Evolutionary conservation across 92 coral and sea anemone species (phyloP), one percentile per base, ranked within the genome.

Genomic region (Porites cylindrica): DNA sequence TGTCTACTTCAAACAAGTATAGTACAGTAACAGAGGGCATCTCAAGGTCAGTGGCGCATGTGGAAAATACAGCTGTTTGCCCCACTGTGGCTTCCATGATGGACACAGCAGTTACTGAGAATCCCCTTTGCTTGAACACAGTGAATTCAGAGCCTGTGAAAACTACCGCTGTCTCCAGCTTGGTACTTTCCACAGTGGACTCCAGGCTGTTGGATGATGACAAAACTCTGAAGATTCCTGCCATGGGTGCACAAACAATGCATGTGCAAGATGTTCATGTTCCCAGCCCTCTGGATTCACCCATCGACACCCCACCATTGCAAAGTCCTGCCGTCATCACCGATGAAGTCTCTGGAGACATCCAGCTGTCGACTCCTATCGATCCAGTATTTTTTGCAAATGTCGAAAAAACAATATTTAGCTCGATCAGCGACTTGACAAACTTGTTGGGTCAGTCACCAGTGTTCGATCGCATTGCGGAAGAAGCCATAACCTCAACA

Each of bases 381-480:
- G 73, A 83, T 21, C 87, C 74, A 21, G 62, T 43, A 47, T 73
- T 83, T 17, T 38, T 83, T 67, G 72, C 80, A 8, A 64, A 32
- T 83, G 87, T 77, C 10, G 83, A 78, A 12, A 76, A 67, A 6
- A 77, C 82, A 18, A 78, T 85, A 23, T 85, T 92, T 64, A 89
- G 85, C 79, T 89, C 92, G 2, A 70, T 92, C 58, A 85, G 88
- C 17, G 66, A 61, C 52, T 29, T 85, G 65, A 69, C 10, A 62
- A 80, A 79, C 69, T 72, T 90, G 70, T 20, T 89, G 51, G 93
- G 63, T 10, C 69, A 73, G 8, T 72, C 85, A 1, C 60, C 91
- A 23, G 53, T 81, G 8, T 89, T 89, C 52, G 95, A 92, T 79
- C 89, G 80, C 58, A 89, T 92, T 43, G 90, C 93, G 21, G 75